Evolutionary conservation across 2,888 invertebrate genomes (phyloP), one percentile per base, ranked within the genome.

Genomic region (Nycteola revayana): DNA sequence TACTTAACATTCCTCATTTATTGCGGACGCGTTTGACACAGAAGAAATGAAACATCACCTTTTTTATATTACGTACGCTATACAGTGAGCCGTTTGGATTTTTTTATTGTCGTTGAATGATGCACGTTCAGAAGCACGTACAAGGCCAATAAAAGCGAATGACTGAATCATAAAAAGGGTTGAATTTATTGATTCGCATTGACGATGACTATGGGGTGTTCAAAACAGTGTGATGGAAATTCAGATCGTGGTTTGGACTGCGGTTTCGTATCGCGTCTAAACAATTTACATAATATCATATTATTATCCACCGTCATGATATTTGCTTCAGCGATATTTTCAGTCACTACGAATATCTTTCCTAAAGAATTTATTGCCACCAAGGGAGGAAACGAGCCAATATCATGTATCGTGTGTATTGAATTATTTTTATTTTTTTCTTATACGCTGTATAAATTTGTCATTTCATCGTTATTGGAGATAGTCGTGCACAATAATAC

Each of bases 101-200:
- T 78, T 77, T 83, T 84, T 84, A 83, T 75, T 73, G 69, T 56
- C 66, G 49, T 60, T 53, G 75, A 79, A 82, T 82, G 82, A 83
- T 84, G 78, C 81, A 77, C 77, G 72, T 71, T 71, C 66, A 63
- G 71, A 65, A 68, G 66, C 79, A 76, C 80, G 78, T 82, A 81
- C 70, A 69, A 61, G 56, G 43, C 59, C 69, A 77, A 85, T 87
- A 85, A 86, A 86, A 84, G 45, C 64, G 73, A 83, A 85, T 78
- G 83, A 75, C 74, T 72, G 75, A 77, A 79, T 82, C 80, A 72
- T 85, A 85, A 84, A 85, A 83, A 75, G 81, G 81, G 82, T 82
- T 83, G 76, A 83, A 84, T 85, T 83, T 84, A 86, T 85, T 83
- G 82, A 84, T 81, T 83, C 76, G 58, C 73, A 81, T 80, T 77